Base-by-base conservation (phyloP, 2,113 vertebrate genomes). In the Toxotes chatareus region DNA sequence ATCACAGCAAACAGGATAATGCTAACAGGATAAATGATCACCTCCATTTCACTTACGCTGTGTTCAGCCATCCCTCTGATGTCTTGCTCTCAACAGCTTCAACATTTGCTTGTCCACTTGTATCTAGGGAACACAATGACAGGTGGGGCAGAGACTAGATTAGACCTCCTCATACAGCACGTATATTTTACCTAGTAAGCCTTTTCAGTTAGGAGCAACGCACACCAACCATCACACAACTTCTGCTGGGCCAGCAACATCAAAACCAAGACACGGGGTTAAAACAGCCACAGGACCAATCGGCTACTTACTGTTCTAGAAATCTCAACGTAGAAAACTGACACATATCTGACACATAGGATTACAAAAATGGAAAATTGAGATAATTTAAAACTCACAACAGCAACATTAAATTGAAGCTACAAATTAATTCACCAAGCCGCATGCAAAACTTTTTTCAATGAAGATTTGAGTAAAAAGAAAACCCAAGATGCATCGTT, bases 51-150 rank as follows among this genome's bases (percentile, higher is more conserved):
- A 93, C 95, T 21, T 89, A 95, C 95, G 82, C 83, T 0, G 89
- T 91, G 60, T 88, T 92, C 0, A 95, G 87, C 95, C 95, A 96
- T 44, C 92, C 91, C 36, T 92, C 93, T 1, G 93, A 91, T 0
- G 93, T 93, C 55, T 86, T 93, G 73, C 93, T 93, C 72, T 93
- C 92, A 0, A 93, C 79, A 0, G 92, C 87, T 0, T 92, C 91
- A 4, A 81, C 36, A 3, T 87, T 89, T 0, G 86, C 38, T 70
- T 86, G 86, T 11, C 57, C 85, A 59, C 84, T 55, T 10, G 38
- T 8, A 42, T 84, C 90, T 84, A 42, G 11, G 14, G 72, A 59
- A 78, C 6, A 82, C 5, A 6, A n/a, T 10, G 55, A 72, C 32
- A 85, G 76, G 1, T 12, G 47, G 42, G 16, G 32, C 6, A 40